Base-by-base conservation (phyloP, 2,888 invertebrate species). In the Lycophotia porphyrea region DNA sequence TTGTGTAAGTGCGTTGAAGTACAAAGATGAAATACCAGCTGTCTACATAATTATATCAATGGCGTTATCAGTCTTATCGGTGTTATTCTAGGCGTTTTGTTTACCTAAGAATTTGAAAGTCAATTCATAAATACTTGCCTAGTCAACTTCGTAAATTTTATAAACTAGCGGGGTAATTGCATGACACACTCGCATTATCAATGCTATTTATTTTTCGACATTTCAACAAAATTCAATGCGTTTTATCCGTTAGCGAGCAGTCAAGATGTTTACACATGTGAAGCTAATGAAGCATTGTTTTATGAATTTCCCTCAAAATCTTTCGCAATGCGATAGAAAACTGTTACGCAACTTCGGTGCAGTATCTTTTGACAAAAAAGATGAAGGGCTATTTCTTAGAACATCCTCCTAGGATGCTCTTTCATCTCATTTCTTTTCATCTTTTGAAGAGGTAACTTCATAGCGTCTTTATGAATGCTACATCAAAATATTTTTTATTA, bases 401-500 rank as follows among this genome's bases (percentile, higher is more conserved):
- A n/a, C 15, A 39, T 63, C 36, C 27, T 24, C 1, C 27, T 36
- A 24, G 27, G 31, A 58, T 42, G 9, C n/a, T 49, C 15, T 49
- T 60, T 71, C 15, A 49, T 71, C 39, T 15, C 44, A 39, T n/a
- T 24, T 31, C 44, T 13, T 78, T 78, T 42, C 21, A 60, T 34
- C 39, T 49, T 34, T 60, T 24, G 9, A 80, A 71, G 18, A 71
- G 47, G 21, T 31, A 15, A 61, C 9, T 47, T 58, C 34, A 47
- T 39, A 34, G 42, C 15, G 49, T 27, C 60, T 27, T 24, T 47
- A 42, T 81, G 58, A 55, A 81, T 27, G 18, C 18, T 42, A 27
- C 42, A 18, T 81, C 39, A 36, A 71, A 73, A 64, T 82, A 44
- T 18, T n/a, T n/a, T n/a, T n/a, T n/a, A 81, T 64, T 55, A 44